A percentile compares a stretch with the other conserved stretches of the same genome.
These are phyloP conservation scores for Acropora tenuis DNA, from an alignment of 64 coral and sea anemone species.

Conservation along the genomic window DNA sequence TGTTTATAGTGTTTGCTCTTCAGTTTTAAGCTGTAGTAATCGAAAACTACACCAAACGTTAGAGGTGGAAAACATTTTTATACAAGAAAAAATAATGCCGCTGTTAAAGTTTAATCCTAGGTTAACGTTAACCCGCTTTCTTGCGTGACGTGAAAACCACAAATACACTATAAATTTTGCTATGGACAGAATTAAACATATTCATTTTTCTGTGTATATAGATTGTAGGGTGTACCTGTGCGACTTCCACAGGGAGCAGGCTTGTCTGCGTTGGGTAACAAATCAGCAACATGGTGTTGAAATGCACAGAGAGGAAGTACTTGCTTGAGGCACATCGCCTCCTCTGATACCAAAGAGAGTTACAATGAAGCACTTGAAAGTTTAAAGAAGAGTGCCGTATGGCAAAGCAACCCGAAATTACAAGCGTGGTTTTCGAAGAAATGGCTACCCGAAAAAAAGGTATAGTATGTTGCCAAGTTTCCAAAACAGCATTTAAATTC, in stretches of 20 bases:
- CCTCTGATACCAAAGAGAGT: neutral
- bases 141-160: no score
- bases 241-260: slow-evolving; percentile 13
- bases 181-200: neutral
- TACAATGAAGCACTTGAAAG: slow-evolving; percentile 5
- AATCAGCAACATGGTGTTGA: slow-evolving; percentile 46
- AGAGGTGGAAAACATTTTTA: no score
- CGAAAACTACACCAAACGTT: no score
- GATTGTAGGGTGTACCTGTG: slow-evolving; percentile 10
- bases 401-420: slow-evolving; percentile 25
- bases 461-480: slow-evolving; percentile 1
- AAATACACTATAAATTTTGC: neutral
- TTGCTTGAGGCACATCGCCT: slow-evolving; percentile 7
- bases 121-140: no score
- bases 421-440: slow-evolving; percentile 21
- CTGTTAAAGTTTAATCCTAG: no score
- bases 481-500: neutral
- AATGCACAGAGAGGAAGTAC: slow-evolving; percentile 25
- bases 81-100: no score
- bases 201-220: neutral
- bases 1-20: no score
- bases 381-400: slow-evolving; percentile 20
- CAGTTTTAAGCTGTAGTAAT: no score
- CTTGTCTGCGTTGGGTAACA: slow-evolving; percentile 54
- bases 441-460: slow-evolving; percentile 26